Base-by-base conservation (phyloP, 37 sponge, comb jelly and placozoan genomes). In the Dysidea cf. avara region DNA sequence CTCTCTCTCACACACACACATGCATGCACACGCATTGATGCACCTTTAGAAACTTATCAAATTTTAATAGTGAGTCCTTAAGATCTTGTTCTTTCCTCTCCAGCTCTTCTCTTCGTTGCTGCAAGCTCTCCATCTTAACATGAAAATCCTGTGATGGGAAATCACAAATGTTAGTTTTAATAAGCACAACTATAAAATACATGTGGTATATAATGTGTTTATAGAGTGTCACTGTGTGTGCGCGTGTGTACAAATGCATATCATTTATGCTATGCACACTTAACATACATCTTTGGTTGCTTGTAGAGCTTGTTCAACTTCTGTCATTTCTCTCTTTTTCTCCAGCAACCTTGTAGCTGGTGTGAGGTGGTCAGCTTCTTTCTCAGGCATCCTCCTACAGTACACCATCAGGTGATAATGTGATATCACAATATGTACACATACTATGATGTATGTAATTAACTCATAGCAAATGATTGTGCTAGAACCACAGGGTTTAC, bases 31-130 rank as follows among this genome's bases (percentile, higher is more conserved):
- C 17, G 13, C 33, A 17, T 29, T 12, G 5, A 9, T 30, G 24
- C n/a, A 88, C 89, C 71, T 94, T 97, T 11, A 97, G 69, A 72
- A 94, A 97, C 63, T 94, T 94, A 67, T 97, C 99, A 83, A 94
- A 97, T 75, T 91, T 97, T 16, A 91, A 77, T 26, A 97, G 68
- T 21, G 90, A 86, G 39, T 93, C 94, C 61, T 97, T 97, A 28
- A 97, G 78, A 20, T 85, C 70, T 24, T 77, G 86, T 49, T 97
- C 99, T 51, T 94, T 94, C 53, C 85, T 52, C 60, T 97, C 95
- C 48, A 97, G 74, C 43, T 97, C 99, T 48, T 97, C 99, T 72
- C 93, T 82, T 20, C 99, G 71, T 74, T 97, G 99, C 63, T 94
- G 96, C 16, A 97, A 74, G 9, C 81, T 84, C 82, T 97, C 99